These are phyloP conservation scores for Odontocerum albicorne DNA, from an alignment of 2,888 invertebrate genomes.

Conservation along the genomic window DNA sequence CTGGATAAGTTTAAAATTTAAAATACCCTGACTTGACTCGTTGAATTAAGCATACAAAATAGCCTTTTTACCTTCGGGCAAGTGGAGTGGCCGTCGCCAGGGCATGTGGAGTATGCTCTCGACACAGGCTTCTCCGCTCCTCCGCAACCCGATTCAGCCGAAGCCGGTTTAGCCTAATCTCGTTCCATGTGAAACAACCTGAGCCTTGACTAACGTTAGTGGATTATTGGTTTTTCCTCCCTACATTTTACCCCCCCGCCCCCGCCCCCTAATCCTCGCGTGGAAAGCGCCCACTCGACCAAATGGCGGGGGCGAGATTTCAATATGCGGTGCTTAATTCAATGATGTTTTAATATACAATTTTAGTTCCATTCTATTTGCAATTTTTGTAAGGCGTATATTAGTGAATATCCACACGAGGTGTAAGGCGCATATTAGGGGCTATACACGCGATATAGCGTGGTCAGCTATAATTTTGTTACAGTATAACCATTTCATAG, in stretches of 20 bases:
- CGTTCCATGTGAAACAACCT: conserved; percentile 26
- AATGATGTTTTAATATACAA: too few relatives aligned
- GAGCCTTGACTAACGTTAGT: conserved; percentile 27
- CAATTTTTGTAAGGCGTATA: too few relatives aligned
- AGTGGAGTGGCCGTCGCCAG: conserved; percentile 7
- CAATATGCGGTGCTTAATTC: too few relatives aligned
- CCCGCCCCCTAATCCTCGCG: conserved; percentile 9
- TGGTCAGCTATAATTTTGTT: too few relatives aligned
- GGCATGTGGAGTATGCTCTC: not conserved
- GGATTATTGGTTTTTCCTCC: conserved; percentile 31
- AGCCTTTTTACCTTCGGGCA: not conserved
- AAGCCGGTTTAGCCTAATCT: conserved; percentile 23
- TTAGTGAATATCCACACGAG: too few relatives aligned
- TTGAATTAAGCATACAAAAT: too few relatives aligned
- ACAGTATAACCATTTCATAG: too few relatives aligned
- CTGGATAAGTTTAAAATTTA: too few relatives aligned
- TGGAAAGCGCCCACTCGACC: not conserved
- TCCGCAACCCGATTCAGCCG: conserved; percentile 35
- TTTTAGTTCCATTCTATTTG: too few relatives aligned
- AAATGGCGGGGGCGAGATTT: not conserved
- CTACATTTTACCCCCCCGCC: conserved; percentile 22
- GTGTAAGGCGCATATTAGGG: too few relatives aligned
- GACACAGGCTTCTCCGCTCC: conserved; percentile 27
- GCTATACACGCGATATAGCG: too few relatives aligned
- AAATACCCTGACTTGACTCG: too few relatives aligned